Conservation (phyloP, 2,888 invertebrate species). For the Eristalinus sepulchralis region DNA sequence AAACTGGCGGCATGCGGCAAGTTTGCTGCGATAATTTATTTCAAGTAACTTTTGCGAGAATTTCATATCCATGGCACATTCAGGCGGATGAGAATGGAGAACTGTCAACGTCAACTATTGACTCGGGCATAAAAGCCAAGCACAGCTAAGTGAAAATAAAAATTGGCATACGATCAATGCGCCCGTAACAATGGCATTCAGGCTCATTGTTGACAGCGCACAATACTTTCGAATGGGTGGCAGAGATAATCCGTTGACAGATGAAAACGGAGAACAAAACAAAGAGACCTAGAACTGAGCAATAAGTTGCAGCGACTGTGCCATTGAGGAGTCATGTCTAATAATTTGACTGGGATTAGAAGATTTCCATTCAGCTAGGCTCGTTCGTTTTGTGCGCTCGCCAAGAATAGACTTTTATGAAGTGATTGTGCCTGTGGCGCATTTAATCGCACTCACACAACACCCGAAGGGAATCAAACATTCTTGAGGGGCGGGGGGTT, state of each 20-base stretch:
- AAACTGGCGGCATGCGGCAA: not conserved
- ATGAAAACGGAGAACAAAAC: not conserved
- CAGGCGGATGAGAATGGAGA: not conserved
- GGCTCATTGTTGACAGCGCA: not conserved
- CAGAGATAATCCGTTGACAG: not conserved
- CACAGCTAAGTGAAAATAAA: not conserved
- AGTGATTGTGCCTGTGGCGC: not conserved
- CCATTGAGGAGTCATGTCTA: not conserved
- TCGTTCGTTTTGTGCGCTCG: not conserved
- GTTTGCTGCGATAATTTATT: not conserved
- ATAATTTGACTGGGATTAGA: not conserved
- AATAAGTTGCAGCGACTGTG: not conserved
- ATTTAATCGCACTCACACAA: not conserved
- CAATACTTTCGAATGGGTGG: not conserved
- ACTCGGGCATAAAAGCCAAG: not conserved
- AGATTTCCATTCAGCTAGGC: not conserved
- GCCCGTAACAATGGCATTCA: not conserved
- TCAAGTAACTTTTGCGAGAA: not conserved
- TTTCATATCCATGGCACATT: not conserved
- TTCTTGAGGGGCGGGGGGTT: not conserved
- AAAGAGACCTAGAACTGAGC: not conserved
- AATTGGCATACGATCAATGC: not conserved
- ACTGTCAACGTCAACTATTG: not conserved
- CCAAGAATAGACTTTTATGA: not conserved
- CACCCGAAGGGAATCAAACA: not conserved